Percentiles rank a stretch among this genome's conserved stretches.
phyloP scores from a whole-genome alignment of 2,113 vertebrate species.

The Passer domesticus region DNA sequence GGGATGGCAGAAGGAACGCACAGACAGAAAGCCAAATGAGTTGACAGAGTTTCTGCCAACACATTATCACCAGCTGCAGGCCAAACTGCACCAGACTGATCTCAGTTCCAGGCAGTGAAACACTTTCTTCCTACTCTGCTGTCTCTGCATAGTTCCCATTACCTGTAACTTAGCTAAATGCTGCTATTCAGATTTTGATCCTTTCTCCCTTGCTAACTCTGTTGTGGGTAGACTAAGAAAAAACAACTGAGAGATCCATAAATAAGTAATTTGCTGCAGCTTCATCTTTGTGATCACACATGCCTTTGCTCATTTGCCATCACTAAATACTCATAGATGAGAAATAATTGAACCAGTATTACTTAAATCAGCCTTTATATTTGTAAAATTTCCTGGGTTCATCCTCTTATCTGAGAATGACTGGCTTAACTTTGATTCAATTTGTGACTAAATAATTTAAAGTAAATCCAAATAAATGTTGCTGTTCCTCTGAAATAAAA shows the following conservation, averaged over 20 bases:
- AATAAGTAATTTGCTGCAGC: not conserved
- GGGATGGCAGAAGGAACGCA: not conserved
- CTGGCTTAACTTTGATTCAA: not conserved
- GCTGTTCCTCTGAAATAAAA: not conserved
- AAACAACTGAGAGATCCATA: not conserved
- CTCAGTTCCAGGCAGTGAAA: not conserved
- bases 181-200: not conserved
- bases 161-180: not conserved
- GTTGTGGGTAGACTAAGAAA: not conserved
- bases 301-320: not conserved
- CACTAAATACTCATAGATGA: not conserved
- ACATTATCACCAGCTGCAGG: not conserved
- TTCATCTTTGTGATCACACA: not conserved
- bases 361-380: not conserved
- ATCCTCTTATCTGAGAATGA: not conserved
- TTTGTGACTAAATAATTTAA: not conserved
- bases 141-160: fast-evolving
- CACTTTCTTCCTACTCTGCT: not conserved
- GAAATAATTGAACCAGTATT: not conserved
- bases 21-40: not conserved
- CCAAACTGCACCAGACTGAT: fast-evolving
- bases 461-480: not conserved
- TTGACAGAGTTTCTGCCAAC: not conserved
- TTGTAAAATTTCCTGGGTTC: not conserved
- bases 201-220: not conserved